phyloP scores from a whole-genome alignment of 2,888 invertebrate species.

The Calliphora vomitoria region DNA sequence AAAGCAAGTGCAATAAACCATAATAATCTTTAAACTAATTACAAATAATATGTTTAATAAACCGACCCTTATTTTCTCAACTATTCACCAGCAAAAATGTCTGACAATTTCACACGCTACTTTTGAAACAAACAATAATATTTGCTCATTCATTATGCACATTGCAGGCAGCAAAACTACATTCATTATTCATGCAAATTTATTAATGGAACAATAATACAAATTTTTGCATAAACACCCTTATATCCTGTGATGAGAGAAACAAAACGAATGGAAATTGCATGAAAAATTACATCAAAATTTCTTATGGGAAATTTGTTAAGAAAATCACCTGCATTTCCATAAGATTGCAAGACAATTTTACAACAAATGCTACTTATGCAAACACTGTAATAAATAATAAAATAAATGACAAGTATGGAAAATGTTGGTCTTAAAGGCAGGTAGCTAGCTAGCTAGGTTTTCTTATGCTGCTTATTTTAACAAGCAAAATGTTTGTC shows the following conservation, averaged over 20 bases:
- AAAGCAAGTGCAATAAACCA: not conserved
- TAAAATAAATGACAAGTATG: slow-evolving; percentile 29
- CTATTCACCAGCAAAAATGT: not conserved
- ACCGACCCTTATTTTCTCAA: slow-evolving; percentile 7
- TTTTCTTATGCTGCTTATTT: not conserved
- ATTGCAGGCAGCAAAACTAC: not conserved
- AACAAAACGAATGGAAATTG: slow-evolving; percentile 22
- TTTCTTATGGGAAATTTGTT: slow-evolving; percentile 58
- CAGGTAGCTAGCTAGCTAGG: slow-evolving; percentile 12
- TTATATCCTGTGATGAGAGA: not conserved
- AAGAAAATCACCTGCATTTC: slow-evolving; percentile 64
- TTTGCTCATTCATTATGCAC: slow-evolving; percentile 4
- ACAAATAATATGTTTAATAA: not conserved
- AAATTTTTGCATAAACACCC: slow-evolving; percentile 58
- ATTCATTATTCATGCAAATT: slow-evolving; percentile 49
- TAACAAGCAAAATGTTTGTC: slow-evolving; percentile 46
- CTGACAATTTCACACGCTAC: slow-evolving; percentile 48
- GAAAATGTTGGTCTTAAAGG: not conserved
- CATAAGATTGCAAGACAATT: slow-evolving; percentile 1
- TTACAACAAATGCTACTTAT: not conserved
- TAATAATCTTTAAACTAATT: not conserved
- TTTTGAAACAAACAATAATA: not conserved
- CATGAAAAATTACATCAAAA: not conserved
- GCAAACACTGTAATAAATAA: not conserved
- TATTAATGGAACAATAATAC: slow-evolving; percentile 17